Base-by-base conservation (phyloP, 2,797 vertebrate genomes). In the Setipinna tenuifilis region DNA sequence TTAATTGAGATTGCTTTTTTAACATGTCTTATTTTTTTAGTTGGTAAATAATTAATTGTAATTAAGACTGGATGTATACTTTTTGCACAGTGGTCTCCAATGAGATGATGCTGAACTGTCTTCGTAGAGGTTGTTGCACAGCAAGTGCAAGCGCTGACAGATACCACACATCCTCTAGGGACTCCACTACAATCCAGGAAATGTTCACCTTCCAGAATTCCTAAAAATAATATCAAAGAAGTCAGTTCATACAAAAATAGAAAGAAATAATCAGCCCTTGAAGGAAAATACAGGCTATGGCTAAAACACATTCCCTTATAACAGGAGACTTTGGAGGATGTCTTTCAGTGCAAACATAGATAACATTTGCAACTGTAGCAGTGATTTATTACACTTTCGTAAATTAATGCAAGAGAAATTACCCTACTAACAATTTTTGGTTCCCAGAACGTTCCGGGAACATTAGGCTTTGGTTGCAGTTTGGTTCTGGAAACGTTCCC, bases 201-300 rank as follows among this genome's bases (percentile, higher is more conserved):
- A 98, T 88, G 91, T 93, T 96, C 25, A 94, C 95, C 78, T 88
- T 93, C 98, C 98, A 99, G 0, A 93, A 91, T 10, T 94, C 95
- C 98, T 99, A 0, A 78, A 61, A 58, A 28, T 19, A 82, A 25
- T 28, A 17, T 25, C 6, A 46, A 6, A 21, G 4, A 5, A 19
- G 7, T 41, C 16, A 7, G 17, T 35, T 44, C 35, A 54, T 11
- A 71, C 78, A 54, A 54, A 3, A 9, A 54, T 7, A 54, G 50
- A 3, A 17, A 23, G 46, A 44, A 0, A 85, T 12, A 41, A 2
- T 41, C 2, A 41, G 35, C 5, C 5, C 35, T 41, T 41, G 5
- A 41, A 41, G 35, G 5, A 41, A 41, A 41, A 41, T 41, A 41
- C n/a, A n/a, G n/a, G n/a, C n/a, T 41, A 41, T 11, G 48, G 19